Evolutionary conservation across 2,888 invertebrate species (phyloP).

Genomic region (Dryadula phaetusa): DNA sequence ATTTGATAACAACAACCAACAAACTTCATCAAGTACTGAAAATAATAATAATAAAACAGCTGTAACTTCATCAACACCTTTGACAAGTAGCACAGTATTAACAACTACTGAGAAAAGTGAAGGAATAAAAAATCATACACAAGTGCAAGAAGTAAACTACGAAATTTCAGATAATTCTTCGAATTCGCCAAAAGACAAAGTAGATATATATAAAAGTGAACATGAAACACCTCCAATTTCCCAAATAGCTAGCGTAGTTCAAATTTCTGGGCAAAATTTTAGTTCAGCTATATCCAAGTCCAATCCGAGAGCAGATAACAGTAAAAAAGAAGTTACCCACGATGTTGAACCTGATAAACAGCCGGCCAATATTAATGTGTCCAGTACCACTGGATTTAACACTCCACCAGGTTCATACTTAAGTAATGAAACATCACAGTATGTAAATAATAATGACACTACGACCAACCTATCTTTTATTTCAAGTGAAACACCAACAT

Average conservation of each 20-base stretch:
- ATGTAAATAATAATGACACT: background rate
- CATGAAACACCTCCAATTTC: background rate
- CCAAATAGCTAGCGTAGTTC: background rate
- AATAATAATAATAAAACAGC: background rate
- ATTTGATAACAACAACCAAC: background rate
- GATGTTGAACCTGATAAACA: background rate
- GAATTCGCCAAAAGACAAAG: background rate
- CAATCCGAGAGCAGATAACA: background rate
- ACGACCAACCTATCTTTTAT: background rate
- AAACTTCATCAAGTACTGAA: background rate
- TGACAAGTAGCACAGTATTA: background rate
- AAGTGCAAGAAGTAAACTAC: background rate
- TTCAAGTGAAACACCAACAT: background rate
- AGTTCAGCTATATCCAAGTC: background rate
- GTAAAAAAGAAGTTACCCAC: background rate
- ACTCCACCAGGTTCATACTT: background rate
- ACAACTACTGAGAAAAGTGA: constrained; percentile 9
- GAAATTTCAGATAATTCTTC: background rate
- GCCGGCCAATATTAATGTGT: background rate
- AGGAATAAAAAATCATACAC: background rate
- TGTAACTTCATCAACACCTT: background rate
- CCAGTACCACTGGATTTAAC: background rate
- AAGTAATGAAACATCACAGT: background rate
- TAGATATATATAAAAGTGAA: background rate
- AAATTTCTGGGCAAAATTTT: background rate